phyloP scores from a whole-genome alignment of 2,888 invertebrate genomes.

The Mylabris sibirica region DNA sequence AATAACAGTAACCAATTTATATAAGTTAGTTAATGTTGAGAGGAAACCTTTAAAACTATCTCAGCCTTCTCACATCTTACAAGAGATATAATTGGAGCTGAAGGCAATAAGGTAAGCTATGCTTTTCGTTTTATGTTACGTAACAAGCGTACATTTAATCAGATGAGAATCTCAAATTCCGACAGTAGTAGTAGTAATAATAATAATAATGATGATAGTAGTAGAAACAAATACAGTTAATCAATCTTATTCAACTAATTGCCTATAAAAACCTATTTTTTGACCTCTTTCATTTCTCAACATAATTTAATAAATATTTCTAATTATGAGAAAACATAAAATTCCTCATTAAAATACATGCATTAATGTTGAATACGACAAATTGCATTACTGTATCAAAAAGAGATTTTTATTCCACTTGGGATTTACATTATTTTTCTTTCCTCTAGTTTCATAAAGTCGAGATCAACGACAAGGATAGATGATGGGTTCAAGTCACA shows the following conservation, averaged over 20 bases:
- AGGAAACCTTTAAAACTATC: constrained; percentile 1
- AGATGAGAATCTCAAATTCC: constrained; percentile 7
- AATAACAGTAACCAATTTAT: constrained; percentile 5
- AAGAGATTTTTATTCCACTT: constrained; percentile 47
- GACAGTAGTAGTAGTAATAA: neutral
- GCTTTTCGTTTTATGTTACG: constrained; percentile 9
- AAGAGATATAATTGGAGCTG: constrained; percentile 7
- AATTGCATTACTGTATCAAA: constrained; percentile 48
- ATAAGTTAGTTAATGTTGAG: constrained; percentile 4
- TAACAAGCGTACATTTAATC: constrained; percentile 7
- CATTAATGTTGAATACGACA: constrained; percentile 19
- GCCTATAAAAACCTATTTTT: neutral
- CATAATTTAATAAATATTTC: neutral
- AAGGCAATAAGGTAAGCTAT: constrained; percentile 6
- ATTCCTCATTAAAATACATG: neutral
- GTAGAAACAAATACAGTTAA: neutral
- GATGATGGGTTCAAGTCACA: neutral
- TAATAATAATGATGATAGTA: neutral
- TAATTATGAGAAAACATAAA: neutral
- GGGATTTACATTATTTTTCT: constrained; percentile 48
- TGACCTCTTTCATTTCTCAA: too few relatives aligned
- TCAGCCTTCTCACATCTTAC: constrained; percentile 7
- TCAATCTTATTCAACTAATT: neutral
- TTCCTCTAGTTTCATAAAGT: constrained; percentile 45
- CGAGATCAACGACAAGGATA: constrained; percentile 25